These are phyloP conservation scores for Megaptera novaeangliae DNA, from an alignment of 2,113 vertebrate genomes.

Conservation along the genomic window DNA sequence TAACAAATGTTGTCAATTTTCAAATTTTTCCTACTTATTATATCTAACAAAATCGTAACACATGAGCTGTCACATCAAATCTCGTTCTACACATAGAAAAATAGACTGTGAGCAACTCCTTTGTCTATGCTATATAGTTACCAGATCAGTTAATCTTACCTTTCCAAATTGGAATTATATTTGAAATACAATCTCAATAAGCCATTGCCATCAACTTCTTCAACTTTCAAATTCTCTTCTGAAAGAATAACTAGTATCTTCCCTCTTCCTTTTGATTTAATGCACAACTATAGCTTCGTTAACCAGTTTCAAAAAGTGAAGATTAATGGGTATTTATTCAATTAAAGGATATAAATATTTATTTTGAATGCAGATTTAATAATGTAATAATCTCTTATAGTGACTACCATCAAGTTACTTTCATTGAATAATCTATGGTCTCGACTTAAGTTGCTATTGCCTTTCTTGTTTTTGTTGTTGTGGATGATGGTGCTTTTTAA, in stretches of 20 bases:
- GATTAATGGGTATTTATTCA: background rate
- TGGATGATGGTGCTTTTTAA: background rate
- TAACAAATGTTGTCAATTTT: constrained; percentile 4
- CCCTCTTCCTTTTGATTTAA: background rate
- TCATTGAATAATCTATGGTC: background rate
- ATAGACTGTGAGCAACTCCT: background rate
- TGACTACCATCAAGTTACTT: background rate
- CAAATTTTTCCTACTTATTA: background rate
- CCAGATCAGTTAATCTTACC: background rate
- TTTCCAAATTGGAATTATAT: background rate
- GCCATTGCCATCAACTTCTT: background rate
- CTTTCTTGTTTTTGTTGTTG: background rate
- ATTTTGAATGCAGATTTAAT: background rate
- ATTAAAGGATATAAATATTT: background rate
- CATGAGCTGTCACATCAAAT: background rate
- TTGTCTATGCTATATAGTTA: background rate
- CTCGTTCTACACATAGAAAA: background rate
- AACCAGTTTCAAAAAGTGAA: background rate
- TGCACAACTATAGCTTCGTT: background rate
- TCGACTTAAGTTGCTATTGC: background rate
- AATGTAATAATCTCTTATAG: background rate
- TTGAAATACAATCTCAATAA: background rate
- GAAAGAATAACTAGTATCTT: background rate
- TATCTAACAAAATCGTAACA: background rate
- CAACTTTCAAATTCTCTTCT: background rate